Conservation (phyloP, 2,888 invertebrate species). For the Panzeria rudis region DNA sequence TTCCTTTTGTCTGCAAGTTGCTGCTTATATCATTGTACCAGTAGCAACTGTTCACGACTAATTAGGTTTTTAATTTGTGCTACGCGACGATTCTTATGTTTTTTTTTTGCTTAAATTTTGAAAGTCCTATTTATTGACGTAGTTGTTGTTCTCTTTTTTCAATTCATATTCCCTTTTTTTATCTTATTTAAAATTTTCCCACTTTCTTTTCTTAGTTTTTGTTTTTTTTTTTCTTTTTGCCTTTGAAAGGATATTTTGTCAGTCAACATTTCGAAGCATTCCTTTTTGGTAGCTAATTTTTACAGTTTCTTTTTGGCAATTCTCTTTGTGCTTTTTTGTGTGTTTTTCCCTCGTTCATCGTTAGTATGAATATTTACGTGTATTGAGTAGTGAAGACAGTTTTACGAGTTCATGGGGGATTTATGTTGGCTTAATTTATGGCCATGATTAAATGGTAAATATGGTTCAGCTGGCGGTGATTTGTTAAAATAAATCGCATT, state of each 20-base stretch:
- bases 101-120: constrained; percentile 13
- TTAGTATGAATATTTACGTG: constrained; percentile 43
- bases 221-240: neutral
- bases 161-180: constrained; percentile 7
- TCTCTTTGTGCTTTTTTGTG: constrained; percentile 17
- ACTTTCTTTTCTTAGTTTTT: neutral
- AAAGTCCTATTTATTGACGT: constrained; percentile 32
- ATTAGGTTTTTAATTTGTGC: constrained; percentile 72
- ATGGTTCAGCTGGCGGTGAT: constrained; percentile 70
- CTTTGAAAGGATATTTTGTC: constrained; percentile 30
- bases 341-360: constrained; percentile 42
- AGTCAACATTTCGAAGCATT: constrained; percentile 18
- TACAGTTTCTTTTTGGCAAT: neutral
- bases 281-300: constrained; percentile 17
- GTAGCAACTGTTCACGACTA: constrained; percentile 65
- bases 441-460: constrained; percentile 70
- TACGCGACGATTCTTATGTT: constrained; percentile 57
- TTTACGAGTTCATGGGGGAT: constrained; percentile 70
- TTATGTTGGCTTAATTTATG: constrained; percentile 71
- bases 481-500: constrained; percentile 68
- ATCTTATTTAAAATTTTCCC: constrained; percentile 9
- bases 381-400: constrained; percentile 69
- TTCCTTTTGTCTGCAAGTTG: neutral
- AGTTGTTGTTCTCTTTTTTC: constrained; percentile 9
- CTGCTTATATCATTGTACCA: neutral